Base-by-base conservation (phyloP, 2,113 vertebrate species). In the Xiphias gladius region DNA sequence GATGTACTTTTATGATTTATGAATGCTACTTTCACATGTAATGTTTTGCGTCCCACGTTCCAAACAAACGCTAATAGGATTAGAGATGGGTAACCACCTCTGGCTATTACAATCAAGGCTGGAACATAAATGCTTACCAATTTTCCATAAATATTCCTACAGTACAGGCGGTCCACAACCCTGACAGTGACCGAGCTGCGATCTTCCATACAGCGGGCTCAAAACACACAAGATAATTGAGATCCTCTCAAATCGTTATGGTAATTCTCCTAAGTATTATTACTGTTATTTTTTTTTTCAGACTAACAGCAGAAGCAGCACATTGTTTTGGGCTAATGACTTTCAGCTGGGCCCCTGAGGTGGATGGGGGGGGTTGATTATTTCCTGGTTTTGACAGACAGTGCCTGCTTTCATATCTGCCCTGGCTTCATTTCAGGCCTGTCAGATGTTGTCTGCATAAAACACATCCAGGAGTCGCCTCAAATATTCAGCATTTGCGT, bases 341-440 rank as follows among this genome's bases (percentile, higher is more conserved):
- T 98, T 97, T 97, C 97, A 98, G 97, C 97, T 99, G 97, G 94
- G 91, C 72, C 85, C 83, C 88, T 74, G 86, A 81, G 85, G 73
- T 93, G 94, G 94, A 96, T 90, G 95, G 95, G 94, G 96, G 94
- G 92, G 93, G 16, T 19, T 95, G 96, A 97, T 97, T 97, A 96
- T 65, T 96, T 97, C 95, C 94, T 95, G 96, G 92, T 96, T 97
- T 96, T 94, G 96, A 97, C 96, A 97, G 96, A 97, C 96, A 96
- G 94, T 95, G 94, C 94, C 95, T 92, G 94, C 96, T 96, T 97
- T 95, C 96, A 95, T 96, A 96, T 96, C 96, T 94, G 83, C 91
- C 76, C 95, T 97, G 97, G 97, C 95, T 91, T 88, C 80, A 72
- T 75, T 95, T 96, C 96, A 96, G 91, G 65, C 89, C 94, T 94